Evolutionary conservation across 2,888 invertebrate species (phyloP).

Genomic region (Calameuta pallipes): DNA sequence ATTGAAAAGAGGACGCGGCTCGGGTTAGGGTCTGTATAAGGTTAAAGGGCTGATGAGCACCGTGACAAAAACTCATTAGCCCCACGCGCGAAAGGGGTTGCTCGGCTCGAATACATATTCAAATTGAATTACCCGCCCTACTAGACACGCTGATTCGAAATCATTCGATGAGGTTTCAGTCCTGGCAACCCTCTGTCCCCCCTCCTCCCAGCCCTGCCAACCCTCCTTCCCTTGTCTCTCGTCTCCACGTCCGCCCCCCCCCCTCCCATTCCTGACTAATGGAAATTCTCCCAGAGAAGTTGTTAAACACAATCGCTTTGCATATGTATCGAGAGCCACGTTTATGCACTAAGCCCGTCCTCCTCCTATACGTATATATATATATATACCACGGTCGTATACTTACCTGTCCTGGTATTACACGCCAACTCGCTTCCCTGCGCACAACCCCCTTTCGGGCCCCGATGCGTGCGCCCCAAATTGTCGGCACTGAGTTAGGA

Average conservation of each 20-base stretch:
- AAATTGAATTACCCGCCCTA: slow-evolving; percentile 66
- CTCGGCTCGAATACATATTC: slow-evolving; percentile 59
- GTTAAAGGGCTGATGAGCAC: neutral
- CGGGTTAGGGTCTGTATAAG: too few species aligned
- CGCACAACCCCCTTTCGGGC: too few species aligned
- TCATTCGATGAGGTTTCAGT: slow-evolving; percentile 55
- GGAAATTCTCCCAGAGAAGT: slow-evolving; percentile 63
- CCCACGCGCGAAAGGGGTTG: neutral
- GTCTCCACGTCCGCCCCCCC: neutral
- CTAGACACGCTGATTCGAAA: slow-evolving; percentile 64
- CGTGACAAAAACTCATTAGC: slow-evolving; percentile 5
- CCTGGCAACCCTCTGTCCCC: slow-evolving; percentile 20
- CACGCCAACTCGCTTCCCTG: too few species aligned
- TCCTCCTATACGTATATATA: neutral
- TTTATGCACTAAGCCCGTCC: slow-evolving; percentile 21
- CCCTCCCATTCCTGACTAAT: slow-evolving; percentile 47
- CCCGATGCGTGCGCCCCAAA: too few species aligned
- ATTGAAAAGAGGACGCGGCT: too few species aligned
- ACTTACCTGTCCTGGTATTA: too few species aligned
- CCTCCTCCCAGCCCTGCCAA: slow-evolving; percentile 18
- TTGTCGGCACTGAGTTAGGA: too few species aligned
- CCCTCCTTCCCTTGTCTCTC: slow-evolving; percentile 25
- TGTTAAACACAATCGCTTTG: slow-evolving; percentile 61
- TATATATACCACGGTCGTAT: neutral
- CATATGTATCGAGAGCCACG: slow-evolving; percentile 54